These are phyloP conservation scores for Ceratosolen fusciceps DNA, from an alignment of 1,140 invertebrate species.

Conservation along the genomic window DNA sequence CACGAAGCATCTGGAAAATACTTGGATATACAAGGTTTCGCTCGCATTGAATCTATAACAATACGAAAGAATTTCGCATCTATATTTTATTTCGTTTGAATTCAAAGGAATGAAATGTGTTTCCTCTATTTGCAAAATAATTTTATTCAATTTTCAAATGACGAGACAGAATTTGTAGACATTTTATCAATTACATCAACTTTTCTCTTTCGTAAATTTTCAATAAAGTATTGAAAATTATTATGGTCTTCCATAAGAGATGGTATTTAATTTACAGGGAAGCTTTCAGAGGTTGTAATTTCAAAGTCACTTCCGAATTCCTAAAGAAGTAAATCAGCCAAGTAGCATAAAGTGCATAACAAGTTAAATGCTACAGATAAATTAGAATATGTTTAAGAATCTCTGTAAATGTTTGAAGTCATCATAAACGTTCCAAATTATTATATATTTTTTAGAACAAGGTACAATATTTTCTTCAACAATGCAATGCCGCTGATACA, in stretches of 20 bases:
- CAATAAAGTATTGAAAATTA: background rate
- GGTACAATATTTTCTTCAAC: too few relatives aligned
- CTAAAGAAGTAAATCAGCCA: too few relatives aligned
- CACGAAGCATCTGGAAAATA: background rate
- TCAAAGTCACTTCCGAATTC: too few relatives aligned
- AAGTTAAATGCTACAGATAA: too few relatives aligned
- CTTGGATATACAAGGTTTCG: background rate
- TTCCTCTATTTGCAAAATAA: background rate
- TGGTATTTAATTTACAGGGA: background rate
- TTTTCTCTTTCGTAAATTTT: too few relatives aligned
- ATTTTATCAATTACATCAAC: background rate
- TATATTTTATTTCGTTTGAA: background rate
- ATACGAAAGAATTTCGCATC: background rate
- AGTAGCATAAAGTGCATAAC: too few relatives aligned
- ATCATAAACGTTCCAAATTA: too few relatives aligned
- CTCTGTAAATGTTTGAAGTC: too few relatives aligned
- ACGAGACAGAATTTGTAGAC: background rate
- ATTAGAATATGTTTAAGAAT: too few relatives aligned
- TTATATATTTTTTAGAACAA: too few relatives aligned
- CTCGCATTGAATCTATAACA: background rate
- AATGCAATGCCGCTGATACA: too few relatives aligned
- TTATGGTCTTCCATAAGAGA: background rate
- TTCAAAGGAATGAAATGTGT: background rate
- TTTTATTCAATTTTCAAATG: background rate
- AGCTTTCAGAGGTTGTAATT: background rate